These are phyloP conservation scores for Aromia moschata DNA, from an alignment of 2,888 invertebrate genomes.

Conservation along the genomic window DNA sequence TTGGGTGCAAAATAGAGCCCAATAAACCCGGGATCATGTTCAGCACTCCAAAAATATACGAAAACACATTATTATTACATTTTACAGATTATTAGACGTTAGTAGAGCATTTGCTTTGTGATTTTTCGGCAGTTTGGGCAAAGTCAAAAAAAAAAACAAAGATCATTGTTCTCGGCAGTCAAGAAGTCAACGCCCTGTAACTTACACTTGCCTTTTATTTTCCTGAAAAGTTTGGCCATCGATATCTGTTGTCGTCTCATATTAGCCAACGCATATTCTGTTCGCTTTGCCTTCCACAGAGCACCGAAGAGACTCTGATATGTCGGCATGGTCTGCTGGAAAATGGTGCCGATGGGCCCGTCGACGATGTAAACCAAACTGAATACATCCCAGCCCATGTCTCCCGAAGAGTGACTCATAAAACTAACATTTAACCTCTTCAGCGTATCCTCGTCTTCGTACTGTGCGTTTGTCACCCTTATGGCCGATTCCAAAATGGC, in stretches of 20 bases:
- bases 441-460: slow-evolving; percentile 90
- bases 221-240: slow-evolving; percentile 74
- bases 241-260: slow-evolving; percentile 86
- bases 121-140: no score
- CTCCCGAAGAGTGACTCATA: slow-evolving; percentile 67
- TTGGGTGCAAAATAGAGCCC: no score
- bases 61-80: no score
- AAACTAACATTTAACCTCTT: slow-evolving; percentile 82
- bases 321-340: slow-evolving; percentile 76
- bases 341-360: slow-evolving; percentile 88
- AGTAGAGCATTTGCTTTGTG: no score
- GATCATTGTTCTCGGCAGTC: no score
- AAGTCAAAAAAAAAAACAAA: no score
- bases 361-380: slow-evolving; percentile 86
- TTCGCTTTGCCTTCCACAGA: slow-evolving; percentile 88
- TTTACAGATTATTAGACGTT: no score
- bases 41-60: no score
- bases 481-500: slow-evolving; percentile 86
- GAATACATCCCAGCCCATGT: slow-evolving; percentile 84
- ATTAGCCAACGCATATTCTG: slow-evolving; percentile 84
- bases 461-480: slow-evolving; percentile 93
- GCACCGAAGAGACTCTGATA: slow-evolving; percentile 88
- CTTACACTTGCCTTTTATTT: slow-evolving; percentile 76
- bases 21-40: no score
- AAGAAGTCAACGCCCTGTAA: no score